Base-by-base conservation (phyloP, 2,888 invertebrate genomes). In the Agriopis aurantiaria region DNA sequence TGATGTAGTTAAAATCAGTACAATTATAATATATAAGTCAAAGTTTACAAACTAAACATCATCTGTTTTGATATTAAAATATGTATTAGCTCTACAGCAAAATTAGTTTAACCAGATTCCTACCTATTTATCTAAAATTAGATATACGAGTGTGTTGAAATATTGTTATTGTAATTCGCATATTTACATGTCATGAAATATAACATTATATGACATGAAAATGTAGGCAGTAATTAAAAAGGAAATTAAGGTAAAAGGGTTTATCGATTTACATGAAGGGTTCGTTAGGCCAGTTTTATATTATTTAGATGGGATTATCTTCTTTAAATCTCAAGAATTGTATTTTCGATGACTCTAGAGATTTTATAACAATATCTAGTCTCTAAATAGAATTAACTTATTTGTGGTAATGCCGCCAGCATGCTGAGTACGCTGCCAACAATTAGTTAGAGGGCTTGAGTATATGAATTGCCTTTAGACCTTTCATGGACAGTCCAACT, bases 191-290 rank as follows among this genome's bases (percentile, higher is more conserved):
- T 62, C 62, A 60, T 48, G 46, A 53, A 56, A 61, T 51, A 51
- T 60, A 40, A 33, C 14, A 14, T 33, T 56, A 51, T 60, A 46
- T 63, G 23, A 55, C 60, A 60, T 23, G 41, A 23, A 51, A 51
- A 68, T 56, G 62, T 23, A n/a, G 51, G 57, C 43, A 62, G 49
- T 23, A 68, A 68, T 68, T 68, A 68, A 64, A 68, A 60, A 64
- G 23, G 17, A 52, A 59, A 68, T 68, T 64, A 64, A 64, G 53
- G 45, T 68, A 68, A 64, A 64, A 59, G 59, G 68, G 68, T 61
- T 45, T 14, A 61, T 67, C 61, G 66, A 66, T 66, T 60, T 33
- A 43, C 11, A 45, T 43, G 57, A 51, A 43, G 58, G 43, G 51
- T 17, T 53, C 12, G 23, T 62, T 59, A 49, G 48, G 40, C 12